Evolutionary conservation across 2,797 vertebrate genomes (phyloP).

Genomic region (Rhinatrema bivittatum): DNA sequence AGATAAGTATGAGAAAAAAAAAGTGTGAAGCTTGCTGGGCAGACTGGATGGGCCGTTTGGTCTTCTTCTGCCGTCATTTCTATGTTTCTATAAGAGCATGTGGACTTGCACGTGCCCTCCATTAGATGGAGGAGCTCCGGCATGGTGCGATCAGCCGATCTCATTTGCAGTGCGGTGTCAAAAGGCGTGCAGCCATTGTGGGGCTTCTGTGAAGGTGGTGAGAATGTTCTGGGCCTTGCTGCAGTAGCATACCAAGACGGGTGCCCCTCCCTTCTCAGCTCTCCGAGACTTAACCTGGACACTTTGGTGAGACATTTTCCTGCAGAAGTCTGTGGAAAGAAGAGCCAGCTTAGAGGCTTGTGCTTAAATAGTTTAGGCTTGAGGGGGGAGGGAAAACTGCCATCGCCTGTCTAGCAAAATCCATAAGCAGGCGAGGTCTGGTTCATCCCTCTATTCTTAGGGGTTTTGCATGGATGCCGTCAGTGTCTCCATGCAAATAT

Average conservation of each 20-base stretch:
- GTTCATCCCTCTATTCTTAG: no score
- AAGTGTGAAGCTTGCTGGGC: no score
- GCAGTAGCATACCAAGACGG: neutral
- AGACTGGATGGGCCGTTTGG: no score
- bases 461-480: no score
- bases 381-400: no score
- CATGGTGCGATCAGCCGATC: neutral
- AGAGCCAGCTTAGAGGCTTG: neutral
- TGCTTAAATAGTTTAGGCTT: no score
- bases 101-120: neutral
- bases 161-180: conserved; percentile 4
- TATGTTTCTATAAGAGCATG: conserved; percentile 11
- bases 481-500: no score
- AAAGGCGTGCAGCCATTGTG: neutral
- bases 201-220: conserved; percentile 17
- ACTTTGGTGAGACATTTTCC: conserved; percentile 1
- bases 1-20: no score
- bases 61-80: no score
- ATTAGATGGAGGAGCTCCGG: no score
- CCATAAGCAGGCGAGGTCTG: no score
- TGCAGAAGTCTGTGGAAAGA: neutral
- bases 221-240: conserved; percentile 4
- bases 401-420: no score
- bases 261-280: neutral
- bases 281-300: conserved; percentile 6